Evolutionary conservation across 2,888 invertebrate genomes (phyloP), one percentile per base, ranked within the genome.

Genomic region (Ophion slaviceki): DNA sequence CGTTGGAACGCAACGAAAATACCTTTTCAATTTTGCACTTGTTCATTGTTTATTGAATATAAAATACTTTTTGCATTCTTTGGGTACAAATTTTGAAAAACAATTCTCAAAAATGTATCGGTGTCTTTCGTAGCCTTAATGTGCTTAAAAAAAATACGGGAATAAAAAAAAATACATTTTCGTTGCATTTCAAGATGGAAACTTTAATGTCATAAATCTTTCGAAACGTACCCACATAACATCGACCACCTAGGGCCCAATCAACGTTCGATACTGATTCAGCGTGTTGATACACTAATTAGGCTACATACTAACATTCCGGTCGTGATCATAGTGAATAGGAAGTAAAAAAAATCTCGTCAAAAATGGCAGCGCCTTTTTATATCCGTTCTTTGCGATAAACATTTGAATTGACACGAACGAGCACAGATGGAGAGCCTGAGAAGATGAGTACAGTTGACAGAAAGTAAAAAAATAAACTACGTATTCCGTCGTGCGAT

Each of bases 401-500:
- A 53, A 53, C 14, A 53, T 17, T 53, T 53, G 4, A 17, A 14
- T 17, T 4, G 53, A 5, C 11, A 32, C 32, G 2, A 32, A 32
- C 32, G 32, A 32, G 32, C 17, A 14, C 11, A 17, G 5, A 53
- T 17, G 14, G 17, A 17, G 14, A 4, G 17, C 11, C 3, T 53
- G 11, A 53, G 53, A 53, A 17, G 17, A 36, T 61, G 14, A 61
- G n/a, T 17, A 7, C 75, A 64, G 20, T 64, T 53, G 40, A 36
- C 17, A 53, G 62, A 24, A 62, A 45, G 8, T 20, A n/a, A 20
- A n/a, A 20, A 76, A 76, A n/a, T 36, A 36, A 76, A n/a, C 40
- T 11, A 14, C 3, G n/a, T 61, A 11, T 7, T 78, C 8, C n/a
- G 68, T 82, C 59, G 75, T 67, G 36, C 10, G 17, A 74, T 45